Evolutionary conservation across 2,888 invertebrate genomes (phyloP), one percentile per base, ranked within the genome.

Genomic region (Orthosia gracilis): DNA sequence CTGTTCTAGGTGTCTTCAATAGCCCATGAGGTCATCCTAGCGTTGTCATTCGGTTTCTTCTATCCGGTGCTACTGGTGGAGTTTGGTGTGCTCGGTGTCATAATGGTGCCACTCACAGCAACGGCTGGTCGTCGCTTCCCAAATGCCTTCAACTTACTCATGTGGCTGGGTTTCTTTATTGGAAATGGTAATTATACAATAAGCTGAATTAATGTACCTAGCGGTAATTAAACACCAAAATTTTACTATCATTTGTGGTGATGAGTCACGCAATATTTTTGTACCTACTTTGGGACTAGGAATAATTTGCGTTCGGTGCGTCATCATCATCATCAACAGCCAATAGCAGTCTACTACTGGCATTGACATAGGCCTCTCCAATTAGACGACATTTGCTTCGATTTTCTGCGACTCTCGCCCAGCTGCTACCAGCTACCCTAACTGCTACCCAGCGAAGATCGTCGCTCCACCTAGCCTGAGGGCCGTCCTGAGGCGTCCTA

Each of bases 1-100:
- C 4, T 49, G 1, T 72, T 68, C 13, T 88, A 98, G 88, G 94
- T 99, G 15, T 99, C 99, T 0, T 98, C 99, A 0, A 87, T 98
- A 2, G 98, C 99, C 74, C 99, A 99, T 92, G 99, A 99, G 92
- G 98, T 98, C 92, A 97, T 99, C 68, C 91, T 99, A 45, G 97
- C 97, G 1, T 97, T 98, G 64, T 97, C 98, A 0, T 97, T 99
- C 87, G 97, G 98, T 50, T 98, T 99, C 92, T 99, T 99, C 94
- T 99, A 98, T 89, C 99, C 99, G 0, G 97, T 98, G 4, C 96
- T 99, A 89, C 97, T 99, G 87, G 85, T 98, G 17, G 94, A 98
- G 86, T 99, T 99, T 90, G 98, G 97, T 45, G 97, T 97, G 0
- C 95, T 98, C 50, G 98, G 98, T 17, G 94, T 97, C 84, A 90